phyloP scores from a whole-genome alignment of 2,113 vertebrate genomes.

The Halichoerus grypus region DNA sequence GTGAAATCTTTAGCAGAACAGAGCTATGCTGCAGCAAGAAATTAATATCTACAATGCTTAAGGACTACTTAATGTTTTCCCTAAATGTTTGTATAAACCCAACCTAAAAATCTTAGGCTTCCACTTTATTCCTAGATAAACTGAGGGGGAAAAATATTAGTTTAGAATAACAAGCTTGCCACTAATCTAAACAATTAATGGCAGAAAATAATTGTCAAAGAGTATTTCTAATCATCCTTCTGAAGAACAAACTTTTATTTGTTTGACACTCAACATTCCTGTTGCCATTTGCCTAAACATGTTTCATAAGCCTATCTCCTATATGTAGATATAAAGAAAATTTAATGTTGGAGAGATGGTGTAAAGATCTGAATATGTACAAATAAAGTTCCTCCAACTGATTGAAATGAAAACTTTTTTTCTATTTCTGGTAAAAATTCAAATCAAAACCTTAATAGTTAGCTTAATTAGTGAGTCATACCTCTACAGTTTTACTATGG shows the following conservation, averaged over 20 bases:
- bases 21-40: background rate
- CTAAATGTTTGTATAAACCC: background rate
- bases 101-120: background rate
- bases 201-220: background rate
- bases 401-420: background rate
- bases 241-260: background rate
- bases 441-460: background rate
- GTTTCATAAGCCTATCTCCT: background rate
- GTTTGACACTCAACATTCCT: background rate
- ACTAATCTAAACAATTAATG: background rate
- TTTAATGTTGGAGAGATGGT: background rate
- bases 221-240: background rate
- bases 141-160: background rate
- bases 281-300: background rate
- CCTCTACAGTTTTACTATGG: background rate
- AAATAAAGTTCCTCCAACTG: background rate
- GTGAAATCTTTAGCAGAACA: background rate
- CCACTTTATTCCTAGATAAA: background rate
- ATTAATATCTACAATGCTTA: background rate
- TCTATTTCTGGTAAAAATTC: constrained; percentile 19
- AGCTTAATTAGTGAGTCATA: background rate
- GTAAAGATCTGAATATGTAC: background rate
- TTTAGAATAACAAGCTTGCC: background rate
- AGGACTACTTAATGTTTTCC: background rate
- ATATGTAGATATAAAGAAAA: background rate